A percentile compares a stretch with the other conserved stretches of the same genome.
These are phyloP conservation scores for Brenthis ino DNA, from an alignment of 2,888 invertebrate species.

Conservation along the genomic window DNA sequence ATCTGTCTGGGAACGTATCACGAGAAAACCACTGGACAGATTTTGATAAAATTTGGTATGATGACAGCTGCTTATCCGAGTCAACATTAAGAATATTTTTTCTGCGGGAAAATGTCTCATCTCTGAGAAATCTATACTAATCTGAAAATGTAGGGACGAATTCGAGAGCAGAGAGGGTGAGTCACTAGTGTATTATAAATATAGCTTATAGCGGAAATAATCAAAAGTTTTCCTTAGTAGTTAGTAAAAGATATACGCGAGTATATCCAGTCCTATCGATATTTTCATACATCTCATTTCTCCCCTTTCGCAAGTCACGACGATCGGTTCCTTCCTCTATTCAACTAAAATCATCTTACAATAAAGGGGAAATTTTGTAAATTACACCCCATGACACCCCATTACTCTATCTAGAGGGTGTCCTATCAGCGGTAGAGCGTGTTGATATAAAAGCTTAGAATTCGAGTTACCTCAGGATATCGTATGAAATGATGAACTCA, in stretches of 20 bases:
- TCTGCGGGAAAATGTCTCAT: too few species aligned
- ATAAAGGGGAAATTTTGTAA: constrained; percentile 72
- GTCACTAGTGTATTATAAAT: too few species aligned
- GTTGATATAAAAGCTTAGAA: constrained; percentile 33
- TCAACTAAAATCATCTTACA: constrained; percentile 67
- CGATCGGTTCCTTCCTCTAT: constrained; percentile 60
- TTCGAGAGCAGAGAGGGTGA: too few species aligned
- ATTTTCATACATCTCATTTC: constrained; percentile 18
- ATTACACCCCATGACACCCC: constrained; percentile 70
- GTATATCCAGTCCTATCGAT: constrained; percentile 4
- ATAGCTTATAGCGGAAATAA: background rate
- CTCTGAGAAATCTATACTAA: too few species aligned
- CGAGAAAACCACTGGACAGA: too few species aligned
- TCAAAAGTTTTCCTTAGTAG: background rate
- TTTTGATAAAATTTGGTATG: too few species aligned
- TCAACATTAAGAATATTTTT: too few species aligned
- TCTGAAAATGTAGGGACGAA: too few species aligned
- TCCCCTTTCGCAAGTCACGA: constrained; percentile 63
- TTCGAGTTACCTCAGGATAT: constrained; percentile 14
- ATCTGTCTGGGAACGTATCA: too few species aligned
- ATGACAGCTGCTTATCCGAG: too few species aligned
- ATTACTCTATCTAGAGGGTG: constrained; percentile 62
- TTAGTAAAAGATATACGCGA: background rate
- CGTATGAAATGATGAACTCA: constrained; percentile 6
- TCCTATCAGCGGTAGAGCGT: constrained; percentile 39